Percentiles rank a stretch among this genome's conserved stretches.
These are phyloP conservation scores for Cryptophagus acutangulus DNA, from an alignment of 2,888 invertebrate species.

Conservation along the genomic window DNA sequence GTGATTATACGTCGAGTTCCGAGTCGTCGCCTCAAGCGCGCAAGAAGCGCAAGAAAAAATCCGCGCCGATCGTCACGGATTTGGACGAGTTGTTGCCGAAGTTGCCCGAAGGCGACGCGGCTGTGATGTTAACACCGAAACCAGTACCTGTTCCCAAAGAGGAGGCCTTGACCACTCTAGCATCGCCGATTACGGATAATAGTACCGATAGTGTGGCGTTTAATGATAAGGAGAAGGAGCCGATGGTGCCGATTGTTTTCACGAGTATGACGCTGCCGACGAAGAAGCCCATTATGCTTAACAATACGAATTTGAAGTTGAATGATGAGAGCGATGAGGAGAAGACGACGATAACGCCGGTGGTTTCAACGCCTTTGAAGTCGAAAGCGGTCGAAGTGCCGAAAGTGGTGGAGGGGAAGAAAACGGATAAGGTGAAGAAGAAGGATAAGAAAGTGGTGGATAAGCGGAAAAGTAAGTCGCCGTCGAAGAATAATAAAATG, in stretches of 20 bases:
- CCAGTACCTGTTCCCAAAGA: constrained; percentile 3
- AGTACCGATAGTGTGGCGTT: constrained; percentile 1
- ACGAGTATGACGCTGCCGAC: constrained; percentile 31
- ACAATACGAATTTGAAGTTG: constrained; percentile 31
- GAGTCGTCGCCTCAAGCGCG: constrained; percentile 13
- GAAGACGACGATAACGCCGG: too few relatives aligned
- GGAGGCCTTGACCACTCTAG: too few relatives aligned
- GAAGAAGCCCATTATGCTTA: constrained; percentile 33
- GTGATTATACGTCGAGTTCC: constrained; percentile 5
- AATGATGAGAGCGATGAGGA: constrained; percentile 35
- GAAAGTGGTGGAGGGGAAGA: constrained; percentile 25
- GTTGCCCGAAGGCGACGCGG: not conserved
- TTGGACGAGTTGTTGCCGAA: constrained; percentile 10
- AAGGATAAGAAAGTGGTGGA: constrained; percentile 7
- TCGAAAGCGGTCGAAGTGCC: too few relatives aligned
- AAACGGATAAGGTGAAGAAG: constrained; percentile 7
- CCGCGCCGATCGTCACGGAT: constrained; percentile 6
- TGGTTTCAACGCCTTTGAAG: too few relatives aligned
- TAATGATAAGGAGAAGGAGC: constrained; percentile 7
- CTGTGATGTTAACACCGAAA: constrained; percentile 1
- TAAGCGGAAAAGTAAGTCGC: constrained; percentile 2
- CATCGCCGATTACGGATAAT: constrained; percentile 5
- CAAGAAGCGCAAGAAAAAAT: constrained; percentile 17
- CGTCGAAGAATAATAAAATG: not conserved
- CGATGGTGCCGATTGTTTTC: constrained; percentile 31